Evolutionary conservation across 64 coral and sea anemone genomes (phyloP).

Genomic region (Montipora sp.): DNA sequence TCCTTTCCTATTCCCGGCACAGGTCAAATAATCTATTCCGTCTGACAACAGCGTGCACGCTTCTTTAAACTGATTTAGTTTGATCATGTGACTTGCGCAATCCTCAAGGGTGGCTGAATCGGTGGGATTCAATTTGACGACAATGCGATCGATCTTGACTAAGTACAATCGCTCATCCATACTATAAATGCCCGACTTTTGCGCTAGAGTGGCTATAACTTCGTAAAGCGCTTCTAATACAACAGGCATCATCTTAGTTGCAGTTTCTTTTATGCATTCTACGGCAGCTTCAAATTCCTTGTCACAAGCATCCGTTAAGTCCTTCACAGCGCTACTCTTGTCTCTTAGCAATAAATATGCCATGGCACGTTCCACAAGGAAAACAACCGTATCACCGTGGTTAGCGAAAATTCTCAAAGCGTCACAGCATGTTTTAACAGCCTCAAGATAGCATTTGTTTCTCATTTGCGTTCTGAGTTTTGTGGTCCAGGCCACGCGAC

Average conservation of each 20-base stretch:
- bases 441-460: conserved; percentile 53
- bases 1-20: neutral
- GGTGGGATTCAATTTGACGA: conserved; percentile 61
- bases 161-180: conserved; percentile 40
- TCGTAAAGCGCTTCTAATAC: conserved; percentile 79
- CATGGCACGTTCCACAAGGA: conserved; percentile 68
- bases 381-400: conserved; percentile 14
- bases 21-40: conserved; percentile 26
- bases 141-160: conserved; percentile 73
- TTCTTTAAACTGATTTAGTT: conserved; percentile 67
- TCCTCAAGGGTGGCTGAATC: conserved; percentile 36
- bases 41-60: conserved; percentile 74
- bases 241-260: conserved; percentile 39
- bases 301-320: conserved; percentile 69
- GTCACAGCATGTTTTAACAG: conserved; percentile 46
- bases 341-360: conserved; percentile 40
- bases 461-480: conserved; percentile 67
- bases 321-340: conserved; percentile 50
- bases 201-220: conserved; percentile 31
- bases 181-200: conserved; percentile 39
- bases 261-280: conserved; percentile 59
- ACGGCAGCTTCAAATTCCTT: conserved; percentile 29
- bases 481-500: conserved; percentile 77
- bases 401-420: conserved; percentile 57
- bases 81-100: conserved; percentile 60